A percentile compares a stretch with the other conserved stretches of the same genome.
phyloP scores from a whole-genome alignment of 2,888 invertebrate genomes.

The Junonia oenone region DNA sequence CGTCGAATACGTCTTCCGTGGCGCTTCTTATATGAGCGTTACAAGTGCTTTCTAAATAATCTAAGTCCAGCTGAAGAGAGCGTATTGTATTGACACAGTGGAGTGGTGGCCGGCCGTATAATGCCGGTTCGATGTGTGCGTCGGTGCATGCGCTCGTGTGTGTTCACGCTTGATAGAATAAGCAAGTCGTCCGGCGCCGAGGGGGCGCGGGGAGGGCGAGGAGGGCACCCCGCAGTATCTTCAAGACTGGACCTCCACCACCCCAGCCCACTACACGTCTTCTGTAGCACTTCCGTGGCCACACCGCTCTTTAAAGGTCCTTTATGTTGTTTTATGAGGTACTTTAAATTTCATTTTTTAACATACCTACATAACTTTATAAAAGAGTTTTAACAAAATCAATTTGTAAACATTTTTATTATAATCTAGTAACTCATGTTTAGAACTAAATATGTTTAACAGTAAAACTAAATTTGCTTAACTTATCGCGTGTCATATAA shows the following conservation, averaged over 20 bases:
- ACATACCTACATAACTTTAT: background rate
- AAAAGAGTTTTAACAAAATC: background rate
- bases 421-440: background rate
- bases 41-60: constrained; percentile 82
- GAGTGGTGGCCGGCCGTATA: constrained; percentile 80
- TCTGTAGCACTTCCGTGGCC: constrained; percentile 72
- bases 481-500: no score
- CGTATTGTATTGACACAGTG: constrained; percentile 81
- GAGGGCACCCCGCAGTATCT: constrained; percentile 64
- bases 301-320: constrained; percentile 69
- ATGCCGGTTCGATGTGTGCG: constrained; percentile 60
- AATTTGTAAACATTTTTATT: background rate
- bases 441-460: background rate
- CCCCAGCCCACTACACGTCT: constrained; percentile 73
- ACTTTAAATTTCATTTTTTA: constrained; percentile 18
- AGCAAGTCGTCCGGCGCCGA: constrained; percentile 75
- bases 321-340: constrained; percentile 63
- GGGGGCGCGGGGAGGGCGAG: constrained; percentile 42
- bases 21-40: constrained; percentile 80
- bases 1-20: constrained; percentile 73
- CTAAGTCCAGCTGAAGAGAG: constrained; percentile 80
- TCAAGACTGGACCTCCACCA: constrained; percentile 75
- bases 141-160: constrained; percentile 56
- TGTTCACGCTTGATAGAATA: constrained; percentile 78
- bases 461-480: no score